Evolutionary conservation across 2,797 vertebrate species (phyloP).

Genomic region (Trachops cirrhosus): DNA sequence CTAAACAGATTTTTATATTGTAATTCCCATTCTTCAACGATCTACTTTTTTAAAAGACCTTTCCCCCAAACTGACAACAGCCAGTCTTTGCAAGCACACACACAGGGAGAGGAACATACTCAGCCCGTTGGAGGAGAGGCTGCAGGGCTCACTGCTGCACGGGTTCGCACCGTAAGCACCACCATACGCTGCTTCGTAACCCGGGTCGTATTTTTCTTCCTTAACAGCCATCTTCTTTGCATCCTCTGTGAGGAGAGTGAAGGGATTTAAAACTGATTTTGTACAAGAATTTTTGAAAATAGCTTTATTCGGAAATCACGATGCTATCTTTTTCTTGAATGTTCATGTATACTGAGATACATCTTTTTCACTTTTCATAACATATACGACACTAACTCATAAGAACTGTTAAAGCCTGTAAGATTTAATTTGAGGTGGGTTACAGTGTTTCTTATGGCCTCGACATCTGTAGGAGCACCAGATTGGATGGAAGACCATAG

Average conservation of each 20-base stretch:
- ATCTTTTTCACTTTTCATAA: background rate
- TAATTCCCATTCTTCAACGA: background rate
- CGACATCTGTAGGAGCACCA: background rate
- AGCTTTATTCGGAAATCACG: background rate
- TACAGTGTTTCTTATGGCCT: background rate
- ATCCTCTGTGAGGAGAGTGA: slow-evolving; percentile 87
- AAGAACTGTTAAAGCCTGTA: background rate
- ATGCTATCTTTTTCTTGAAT: background rate
- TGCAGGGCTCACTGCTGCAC: slow-evolving; percentile 85
- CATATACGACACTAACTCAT: background rate
- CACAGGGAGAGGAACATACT: slow-evolving; percentile 77
- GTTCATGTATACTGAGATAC: background rate
- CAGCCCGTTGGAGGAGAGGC: slow-evolving; percentile 83
- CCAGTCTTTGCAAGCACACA: background rate
- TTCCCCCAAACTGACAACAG: background rate
- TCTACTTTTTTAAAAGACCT: background rate
- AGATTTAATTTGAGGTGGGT: background rate
- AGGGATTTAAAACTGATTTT: slow-evolving; percentile 26
- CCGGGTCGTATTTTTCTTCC: slow-evolving; percentile 97
- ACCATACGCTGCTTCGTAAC: slow-evolving; percentile 94
- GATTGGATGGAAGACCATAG: background rate
- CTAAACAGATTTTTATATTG: background rate
- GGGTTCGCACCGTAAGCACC: slow-evolving; percentile 85
- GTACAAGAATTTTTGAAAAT: background rate
- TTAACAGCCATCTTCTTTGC: slow-evolving; percentile 97